These are phyloP conservation scores for Tretioscincus oriximinensis DNA, from an alignment of 2,113 vertebrate species.

Conservation along the genomic window DNA sequence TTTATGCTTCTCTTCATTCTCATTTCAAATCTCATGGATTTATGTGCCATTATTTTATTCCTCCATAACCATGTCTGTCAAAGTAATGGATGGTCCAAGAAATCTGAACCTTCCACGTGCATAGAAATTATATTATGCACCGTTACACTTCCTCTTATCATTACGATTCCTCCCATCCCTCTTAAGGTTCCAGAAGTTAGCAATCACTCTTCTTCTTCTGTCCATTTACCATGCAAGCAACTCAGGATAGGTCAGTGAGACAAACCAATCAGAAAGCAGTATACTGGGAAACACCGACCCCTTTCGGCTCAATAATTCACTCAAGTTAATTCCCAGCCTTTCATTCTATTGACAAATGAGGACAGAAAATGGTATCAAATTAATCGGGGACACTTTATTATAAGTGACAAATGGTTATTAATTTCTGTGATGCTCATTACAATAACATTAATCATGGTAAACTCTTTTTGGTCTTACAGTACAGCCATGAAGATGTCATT, in stretches of 20 bases:
- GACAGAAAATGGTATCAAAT: conserved; percentile 65
- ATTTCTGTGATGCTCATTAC: conserved; percentile 68
- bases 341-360: conserved; percentile 55
- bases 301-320: conserved; percentile 43
- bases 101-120: conserved; percentile 64
- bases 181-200: conserved; percentile 20
- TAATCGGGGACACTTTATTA: conserved; percentile 64
- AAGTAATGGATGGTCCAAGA: conserved; percentile 70
- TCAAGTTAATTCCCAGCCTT: conserved; percentile 21
- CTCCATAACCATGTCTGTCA: conserved; percentile 73
- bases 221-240: conserved; percentile 10
- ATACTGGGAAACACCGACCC: conserved; percentile 32
- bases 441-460: conserved; percentile 72
- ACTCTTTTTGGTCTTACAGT: conserved; percentile 53
- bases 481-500: conserved; percentile 55
- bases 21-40: conserved; percentile 71
- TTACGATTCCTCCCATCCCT: background rate
- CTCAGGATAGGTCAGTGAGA: conserved; percentile 27
- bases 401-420: conserved; percentile 72
- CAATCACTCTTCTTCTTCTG: background rate
- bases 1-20: conserved; percentile 66
- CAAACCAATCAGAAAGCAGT: conserved; percentile 22
- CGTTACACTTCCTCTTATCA: conserved; percentile 49
- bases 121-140: conserved; percentile 55
- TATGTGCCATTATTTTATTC: conserved; percentile 68